Base-by-base conservation (phyloP, 2,113 vertebrate genomes). In the Eolophus roseicapilla region DNA sequence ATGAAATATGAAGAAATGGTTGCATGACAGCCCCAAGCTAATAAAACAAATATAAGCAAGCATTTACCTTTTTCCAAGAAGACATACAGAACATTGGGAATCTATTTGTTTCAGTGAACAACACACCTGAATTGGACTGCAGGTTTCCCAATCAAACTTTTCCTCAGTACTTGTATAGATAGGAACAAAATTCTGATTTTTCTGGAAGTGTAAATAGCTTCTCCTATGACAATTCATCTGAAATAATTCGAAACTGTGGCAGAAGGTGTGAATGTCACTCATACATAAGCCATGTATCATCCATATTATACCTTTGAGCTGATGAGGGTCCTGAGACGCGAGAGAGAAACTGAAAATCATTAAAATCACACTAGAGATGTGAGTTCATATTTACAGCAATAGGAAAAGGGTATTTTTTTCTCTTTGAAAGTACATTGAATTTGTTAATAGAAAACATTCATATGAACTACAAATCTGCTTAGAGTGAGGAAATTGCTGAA, bases 31-130 rank as follows among this genome's bases (percentile, higher is more conserved):
- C 8, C 7, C 6, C 15, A 52, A 60, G 29, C 5, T 74, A 65
- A 74, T 65, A 73, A 80, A 65, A 6, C 19, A 95, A 71, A 75
- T 16, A 7, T 9, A 28, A 86, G 9, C 4, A 68, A 41, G 23
- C 3, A 41, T 35, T 31, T 69, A 44, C 9, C 10, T 73, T 92
- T 83, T 82, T 73, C 49, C 43, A 46, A 12, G 5, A 35, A 70
- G 17, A n/a, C 17, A 59, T 17, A 21, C 1, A 3, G 28, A 11
- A 74, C 6, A 20, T 0, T 9, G 2, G 29, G 12, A 79, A 21
- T 25, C 12, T n/a, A 28, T 29, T 62, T 59, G 20, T n/a, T 73
- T 63, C 41, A n/a, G 49, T 47, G 47, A 91, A n/a, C 27, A 62
- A 18, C 6, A 57, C 13, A 77, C 20, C 13, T 83, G 59, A 80